Evolutionary conservation across 2,113 vertebrate species (phyloP).

Genomic region (Myxocyprinus asiaticus): DNA sequence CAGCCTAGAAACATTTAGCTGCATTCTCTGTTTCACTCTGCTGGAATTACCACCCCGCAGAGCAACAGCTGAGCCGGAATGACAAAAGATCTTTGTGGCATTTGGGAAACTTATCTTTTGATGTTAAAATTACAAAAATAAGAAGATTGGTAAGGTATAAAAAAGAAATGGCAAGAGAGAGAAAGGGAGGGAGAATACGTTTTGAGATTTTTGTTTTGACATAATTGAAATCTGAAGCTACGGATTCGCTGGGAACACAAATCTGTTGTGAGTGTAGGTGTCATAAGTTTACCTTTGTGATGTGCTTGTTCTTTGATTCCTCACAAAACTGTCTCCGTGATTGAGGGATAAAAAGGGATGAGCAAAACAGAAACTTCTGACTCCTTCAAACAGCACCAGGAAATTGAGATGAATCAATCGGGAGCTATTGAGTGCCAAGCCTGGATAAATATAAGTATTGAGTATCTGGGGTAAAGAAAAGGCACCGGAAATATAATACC

Average conservation of each 20-base stretch:
- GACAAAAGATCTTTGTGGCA: not conserved
- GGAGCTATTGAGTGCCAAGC: constrained; percentile 24
- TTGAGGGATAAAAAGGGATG: constrained; percentile 58
- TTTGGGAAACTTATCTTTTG: constrained; percentile 31
- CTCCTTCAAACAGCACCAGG: constrained; percentile 26
- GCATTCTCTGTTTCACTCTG: no score
- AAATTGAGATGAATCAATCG: constrained; percentile 39
- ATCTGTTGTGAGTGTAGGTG: constrained; percentile 45
- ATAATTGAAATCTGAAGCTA: constrained; percentile 40
- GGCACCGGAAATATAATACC: constrained; percentile 46
- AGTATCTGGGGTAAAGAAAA: constrained; percentile 41
- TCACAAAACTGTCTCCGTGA: constrained; percentile 52
- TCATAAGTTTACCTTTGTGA: constrained; percentile 53
- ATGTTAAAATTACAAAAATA: constrained; percentile 34
- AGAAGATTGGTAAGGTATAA: not conserved
- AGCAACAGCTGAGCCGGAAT: not conserved
- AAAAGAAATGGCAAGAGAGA: not conserved
- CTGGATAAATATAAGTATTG: constrained; percentile 55
- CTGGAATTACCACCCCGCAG: not conserved
- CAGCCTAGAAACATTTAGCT: no score
- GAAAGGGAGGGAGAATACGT: not conserved
- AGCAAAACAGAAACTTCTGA: constrained; percentile 34
- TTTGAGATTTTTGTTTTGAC: constrained; percentile 37
- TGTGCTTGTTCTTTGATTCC: constrained; percentile 53
- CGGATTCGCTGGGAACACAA: constrained; percentile 26